Conservation (phyloP, 2,888 invertebrate genomes). For the Eumacrocentrus americanus region DNA sequence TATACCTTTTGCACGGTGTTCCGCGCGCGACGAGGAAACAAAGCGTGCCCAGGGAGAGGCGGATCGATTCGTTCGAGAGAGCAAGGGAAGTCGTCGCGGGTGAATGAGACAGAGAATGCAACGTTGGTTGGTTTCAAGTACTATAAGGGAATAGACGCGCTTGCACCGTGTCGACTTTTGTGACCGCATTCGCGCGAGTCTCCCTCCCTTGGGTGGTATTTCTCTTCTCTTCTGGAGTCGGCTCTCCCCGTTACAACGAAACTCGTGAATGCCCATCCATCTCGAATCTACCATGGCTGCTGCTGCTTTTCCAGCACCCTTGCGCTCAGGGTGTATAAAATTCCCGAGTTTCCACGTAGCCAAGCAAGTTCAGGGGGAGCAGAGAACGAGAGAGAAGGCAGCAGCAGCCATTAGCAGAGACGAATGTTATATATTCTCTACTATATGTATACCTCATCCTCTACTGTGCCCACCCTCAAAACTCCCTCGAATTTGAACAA, state of each 20-base stretch:
- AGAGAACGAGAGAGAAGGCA: too few species aligned
- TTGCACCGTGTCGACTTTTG: constrained; percentile 16
- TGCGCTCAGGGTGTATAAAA: constrained; percentile 7
- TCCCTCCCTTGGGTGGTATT: constrained; percentile 7
- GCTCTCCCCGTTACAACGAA: not conserved
- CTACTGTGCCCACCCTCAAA: not conserved
- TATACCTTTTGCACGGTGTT: constrained; percentile 14
- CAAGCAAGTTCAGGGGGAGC: constrained; percentile 10
- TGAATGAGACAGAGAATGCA: constrained; percentile 4
- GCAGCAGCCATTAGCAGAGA: constrained; percentile 17
- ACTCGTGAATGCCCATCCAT: constrained; percentile 16
- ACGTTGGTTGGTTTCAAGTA: too few species aligned
- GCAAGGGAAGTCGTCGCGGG: constrained; percentile 6
- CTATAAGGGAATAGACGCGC: not conserved
- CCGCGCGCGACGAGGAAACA: constrained; percentile 17
- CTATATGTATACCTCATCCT: not conserved
- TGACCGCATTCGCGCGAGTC: constrained; percentile 11
- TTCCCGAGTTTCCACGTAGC: constrained; percentile 11
- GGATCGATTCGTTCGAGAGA: constrained; percentile 24
- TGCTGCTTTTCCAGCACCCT: not conserved
- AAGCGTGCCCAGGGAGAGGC: constrained; percentile 17
- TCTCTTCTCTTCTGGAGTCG: constrained; percentile 1
- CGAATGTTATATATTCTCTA: constrained; percentile 15
- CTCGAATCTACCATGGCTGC: not conserved
- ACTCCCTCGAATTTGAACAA: constrained; percentile 18